A percentile compares a stretch with the other conserved stretches of the same genome.
These are phyloP conservation scores for Tigriopus japonicus DNA, from an alignment of 1,140 invertebrate species.

Conservation along the genomic window DNA sequence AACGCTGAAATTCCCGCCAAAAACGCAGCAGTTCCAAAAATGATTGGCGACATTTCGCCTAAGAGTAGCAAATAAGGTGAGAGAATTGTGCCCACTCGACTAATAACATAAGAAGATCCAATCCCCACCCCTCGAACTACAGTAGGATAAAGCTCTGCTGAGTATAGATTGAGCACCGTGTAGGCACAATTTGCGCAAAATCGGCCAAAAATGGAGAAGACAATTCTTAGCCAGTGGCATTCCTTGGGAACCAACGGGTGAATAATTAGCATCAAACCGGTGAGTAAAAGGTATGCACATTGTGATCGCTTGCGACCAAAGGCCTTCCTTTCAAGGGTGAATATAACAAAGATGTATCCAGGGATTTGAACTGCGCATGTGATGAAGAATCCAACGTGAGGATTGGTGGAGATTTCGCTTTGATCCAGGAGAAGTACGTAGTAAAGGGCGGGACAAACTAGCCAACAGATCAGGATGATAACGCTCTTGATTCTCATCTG, in stretches of 20 bases:
- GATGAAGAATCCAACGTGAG: constrained; percentile 9
- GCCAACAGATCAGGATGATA: constrained; percentile 2
- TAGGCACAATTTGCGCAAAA: constrained; percentile 14
- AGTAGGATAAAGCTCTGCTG: constrained; percentile 11
- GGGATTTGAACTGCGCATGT: constrained; percentile 6
- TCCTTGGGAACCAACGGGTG: constrained; percentile 1
- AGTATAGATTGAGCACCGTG: constrained; percentile 12
- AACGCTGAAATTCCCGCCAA: constrained; percentile 15
- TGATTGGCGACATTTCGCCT: background rate
- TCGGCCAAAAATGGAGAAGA: constrained; percentile 6
- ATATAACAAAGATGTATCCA: constrained; percentile 12
- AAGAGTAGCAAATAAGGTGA: constrained; percentile 12
- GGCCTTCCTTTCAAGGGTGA: background rate
- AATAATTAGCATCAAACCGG: background rate
- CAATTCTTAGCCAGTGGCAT: background rate
- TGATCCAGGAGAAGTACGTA: constrained; percentile 14
- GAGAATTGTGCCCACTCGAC: constrained; percentile 9
- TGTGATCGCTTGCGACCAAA: constrained; percentile 10
- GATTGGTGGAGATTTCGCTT: constrained; percentile 2
- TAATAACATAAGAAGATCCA: background rate
- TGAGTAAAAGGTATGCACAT: background rate
- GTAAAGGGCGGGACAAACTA: constrained; percentile 3
- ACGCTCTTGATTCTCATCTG: constrained; percentile 5
- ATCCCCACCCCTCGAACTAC: constrained; percentile 10
- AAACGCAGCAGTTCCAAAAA: constrained; percentile 19